Evolutionary conservation across 2,113 vertebrate genomes (phyloP).

Genomic region (Cyrtonyx montezumae): DNA sequence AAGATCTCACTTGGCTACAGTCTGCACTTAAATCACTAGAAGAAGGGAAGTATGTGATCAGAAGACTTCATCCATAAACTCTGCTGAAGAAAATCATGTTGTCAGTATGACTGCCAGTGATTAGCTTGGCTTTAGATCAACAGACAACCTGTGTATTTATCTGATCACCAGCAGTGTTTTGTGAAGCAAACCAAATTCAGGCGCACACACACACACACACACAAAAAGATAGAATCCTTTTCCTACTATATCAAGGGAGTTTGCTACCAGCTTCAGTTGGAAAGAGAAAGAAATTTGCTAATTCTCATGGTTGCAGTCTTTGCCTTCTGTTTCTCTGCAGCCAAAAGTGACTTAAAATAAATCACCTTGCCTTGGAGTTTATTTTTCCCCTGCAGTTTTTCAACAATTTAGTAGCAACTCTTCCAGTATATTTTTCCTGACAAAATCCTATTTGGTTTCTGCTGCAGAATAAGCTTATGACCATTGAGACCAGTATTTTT

Average conservation of each 20-base stretch:
- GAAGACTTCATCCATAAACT: not conserved
- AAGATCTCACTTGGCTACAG: not conserved
- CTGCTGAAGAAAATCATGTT: not conserved
- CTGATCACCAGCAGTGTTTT: not conserved
- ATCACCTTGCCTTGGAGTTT: conserved; percentile 28
- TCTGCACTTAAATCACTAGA: not conserved
- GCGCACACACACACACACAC: not conserved
- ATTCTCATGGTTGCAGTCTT: not conserved
- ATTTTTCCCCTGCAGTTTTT: conserved; percentile 15
- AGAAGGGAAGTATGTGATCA: not conserved
- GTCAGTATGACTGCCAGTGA: not conserved
- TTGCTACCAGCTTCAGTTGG: not conserved
- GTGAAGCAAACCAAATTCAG: not conserved
- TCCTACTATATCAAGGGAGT: not conserved
- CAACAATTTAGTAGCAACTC: conserved; percentile 28
- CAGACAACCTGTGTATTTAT: not conserved
- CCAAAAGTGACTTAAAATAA: not conserved
- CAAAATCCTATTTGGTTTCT: conserved; percentile 14
- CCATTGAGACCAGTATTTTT: not conserved
- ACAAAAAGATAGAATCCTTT: not conserved
- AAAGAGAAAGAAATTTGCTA: not conserved
- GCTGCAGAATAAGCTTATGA: not conserved
- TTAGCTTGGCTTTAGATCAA: not conserved
- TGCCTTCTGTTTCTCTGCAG: conserved; percentile 26
- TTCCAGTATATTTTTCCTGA: conserved; percentile 3